phyloP scores from a whole-genome alignment of 1,140 invertebrate species.

The Eumaeus atala region DNA sequence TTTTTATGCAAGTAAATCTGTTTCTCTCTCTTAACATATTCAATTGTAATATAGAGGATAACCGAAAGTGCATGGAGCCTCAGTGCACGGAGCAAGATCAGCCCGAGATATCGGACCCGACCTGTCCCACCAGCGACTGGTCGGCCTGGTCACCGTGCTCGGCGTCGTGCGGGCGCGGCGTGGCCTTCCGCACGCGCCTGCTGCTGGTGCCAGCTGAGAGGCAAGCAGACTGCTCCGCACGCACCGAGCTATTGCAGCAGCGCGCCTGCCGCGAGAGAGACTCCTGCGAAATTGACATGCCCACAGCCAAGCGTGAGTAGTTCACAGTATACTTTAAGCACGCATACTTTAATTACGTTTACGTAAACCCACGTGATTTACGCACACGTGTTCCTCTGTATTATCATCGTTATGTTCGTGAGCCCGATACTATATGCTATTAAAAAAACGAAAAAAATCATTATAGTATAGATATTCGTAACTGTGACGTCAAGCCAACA shows the following conservation, averaged over 20 bases:
- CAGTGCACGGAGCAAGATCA: conserved; percentile 73
- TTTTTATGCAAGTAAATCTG: no score
- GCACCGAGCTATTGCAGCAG: conserved; percentile 79
- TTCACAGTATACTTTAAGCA: no score
- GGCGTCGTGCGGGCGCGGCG: conserved; percentile 77
- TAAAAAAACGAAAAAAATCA: no score
- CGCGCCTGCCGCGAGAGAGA: conserved; percentile 77
- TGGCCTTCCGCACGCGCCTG: conserved; percentile 77
- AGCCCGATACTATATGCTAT: no score
- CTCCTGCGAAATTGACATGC: conserved; percentile 82
- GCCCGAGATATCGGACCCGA: conserved; percentile 60
- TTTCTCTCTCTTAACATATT: not conserved
- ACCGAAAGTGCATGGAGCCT: conserved; percentile 83
- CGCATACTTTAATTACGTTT: no score
- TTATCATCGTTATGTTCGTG: no score
- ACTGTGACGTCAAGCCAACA: no score
- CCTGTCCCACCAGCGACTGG: conserved; percentile 78
- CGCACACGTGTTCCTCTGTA: not conserved
- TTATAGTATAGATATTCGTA: no score
- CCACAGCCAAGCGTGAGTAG: conserved; percentile 80
- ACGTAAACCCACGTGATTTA: not conserved
- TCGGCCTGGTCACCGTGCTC: conserved; percentile 80
- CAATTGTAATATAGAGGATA: conserved; percentile 74
- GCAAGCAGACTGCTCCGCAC: conserved; percentile 76
- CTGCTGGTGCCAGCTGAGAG: conserved; percentile 77